Conservation (phyloP, 2,888 invertebrate genomes). For the Caenorhabditis virilis region DNA sequence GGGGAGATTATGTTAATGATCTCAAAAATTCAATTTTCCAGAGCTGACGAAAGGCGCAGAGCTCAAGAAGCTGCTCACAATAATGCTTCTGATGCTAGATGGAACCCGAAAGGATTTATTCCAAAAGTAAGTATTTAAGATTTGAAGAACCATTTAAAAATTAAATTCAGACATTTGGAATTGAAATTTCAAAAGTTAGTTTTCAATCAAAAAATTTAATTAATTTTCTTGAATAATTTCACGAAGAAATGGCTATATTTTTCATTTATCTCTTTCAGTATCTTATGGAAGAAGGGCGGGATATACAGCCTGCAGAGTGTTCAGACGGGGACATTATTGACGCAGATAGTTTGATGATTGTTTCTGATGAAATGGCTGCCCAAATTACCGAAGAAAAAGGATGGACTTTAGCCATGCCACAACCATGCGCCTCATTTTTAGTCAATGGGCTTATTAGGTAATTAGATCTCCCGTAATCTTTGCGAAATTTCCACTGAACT, state of each 20-base stretch:
- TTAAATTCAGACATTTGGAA: too few relatives aligned
- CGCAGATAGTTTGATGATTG: constrained; percentile 32
- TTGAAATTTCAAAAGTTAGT: background rate
- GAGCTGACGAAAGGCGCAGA: constrained; percentile 42
- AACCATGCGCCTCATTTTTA: constrained; percentile 46
- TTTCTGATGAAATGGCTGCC: constrained; percentile 37
- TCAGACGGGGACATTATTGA: constrained; percentile 32
- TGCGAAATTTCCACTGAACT: background rate
- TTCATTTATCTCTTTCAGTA: constrained; percentile 39
- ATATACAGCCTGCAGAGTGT: constrained; percentile 13
- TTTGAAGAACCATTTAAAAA: background rate
- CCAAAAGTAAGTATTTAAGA: constrained; percentile 47
- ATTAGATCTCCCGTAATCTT: too few relatives aligned
- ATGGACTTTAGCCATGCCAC: constrained; percentile 36
- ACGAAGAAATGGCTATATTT: background rate
- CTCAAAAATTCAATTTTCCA: constrained; percentile 9
- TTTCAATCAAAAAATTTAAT: too few relatives aligned
- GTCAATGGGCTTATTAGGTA: constrained; percentile 39
- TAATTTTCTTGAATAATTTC: constrained; percentile 2
- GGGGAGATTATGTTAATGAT: background rate
- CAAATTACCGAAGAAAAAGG: constrained; percentile 48
- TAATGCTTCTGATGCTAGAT: constrained; percentile 27
- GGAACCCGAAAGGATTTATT: constrained; percentile 54
- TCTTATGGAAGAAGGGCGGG: constrained; percentile 13
- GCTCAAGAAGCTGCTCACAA: constrained; percentile 32